Base-by-base conservation (phyloP, 1,140 invertebrate species). In the Bursaphelenchus mucronatus region DNA sequence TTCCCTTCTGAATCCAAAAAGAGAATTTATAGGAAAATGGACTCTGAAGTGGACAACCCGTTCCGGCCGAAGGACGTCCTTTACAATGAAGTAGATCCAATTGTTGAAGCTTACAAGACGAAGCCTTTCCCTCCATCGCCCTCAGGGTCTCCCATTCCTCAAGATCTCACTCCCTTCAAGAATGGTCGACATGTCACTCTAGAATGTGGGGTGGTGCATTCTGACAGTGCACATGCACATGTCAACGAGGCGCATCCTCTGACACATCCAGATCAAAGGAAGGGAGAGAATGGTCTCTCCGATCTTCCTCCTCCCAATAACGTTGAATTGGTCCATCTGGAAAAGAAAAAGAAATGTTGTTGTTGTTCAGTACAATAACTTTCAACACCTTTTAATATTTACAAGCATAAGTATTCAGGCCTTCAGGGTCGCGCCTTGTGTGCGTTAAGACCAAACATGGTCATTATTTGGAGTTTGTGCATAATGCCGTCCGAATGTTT, bases 61-160 rank as follows among this genome's bases (percentile, higher is more conserved):
- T 75, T 75, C 53, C 70, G 73, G 41, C 73, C 73, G 17, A 50
- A 76, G 11, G 75, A 75, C 17, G 15, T 45, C 11, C 68, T 75
- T 13, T 76, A 74, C 41, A 74, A 75, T 55, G 74, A 75, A 58
- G 73, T 75, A 5, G 73, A 75, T 46, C 75, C 73, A 2, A 75
- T 75, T 44, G 75, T 75, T 41, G 75, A 75, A 49, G 63, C 62
- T 10, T 75, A 75, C 39, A 45, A 67, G 13, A 75, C 65, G 44
- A 40, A 63, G 43, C 73, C 73, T 17, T 75, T 73, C 55, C 73
- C 73, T 17, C 69, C 73, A 41, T 76, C 72, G 13, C 73, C 73
- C 2, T 63, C 56, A n/a, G 64, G 69, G 6, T 74, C 73, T 19
- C 73, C 73, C 15, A 53, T 73, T n/a, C 70, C 74, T 8, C 56